Evolutionary conservation across 2,888 invertebrate genomes (phyloP).

Genomic region (Diplazon laetatorius): DNA sequence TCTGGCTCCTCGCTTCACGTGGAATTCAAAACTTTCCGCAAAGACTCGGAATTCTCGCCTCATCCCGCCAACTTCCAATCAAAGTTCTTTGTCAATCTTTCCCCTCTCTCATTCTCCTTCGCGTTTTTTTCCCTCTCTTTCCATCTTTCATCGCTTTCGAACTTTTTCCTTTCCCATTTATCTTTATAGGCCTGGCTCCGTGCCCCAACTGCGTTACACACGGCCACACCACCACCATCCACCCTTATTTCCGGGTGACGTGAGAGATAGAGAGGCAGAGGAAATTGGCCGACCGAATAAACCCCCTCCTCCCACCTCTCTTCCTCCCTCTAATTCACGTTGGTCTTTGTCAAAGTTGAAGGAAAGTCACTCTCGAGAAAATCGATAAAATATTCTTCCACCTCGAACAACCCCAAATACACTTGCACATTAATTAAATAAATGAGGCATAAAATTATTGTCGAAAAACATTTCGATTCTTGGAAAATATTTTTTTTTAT

Average conservation of each 20-base stretch:
- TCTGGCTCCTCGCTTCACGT: conserved; percentile 25
- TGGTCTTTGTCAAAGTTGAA: neutral
- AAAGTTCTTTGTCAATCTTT: conserved; percentile 61
- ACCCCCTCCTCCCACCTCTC: neutral
- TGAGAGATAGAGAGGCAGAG: neutral
- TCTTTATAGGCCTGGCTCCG: conserved; percentile 3
- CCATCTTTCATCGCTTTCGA: too few species aligned
- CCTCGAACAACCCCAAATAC: neutral
- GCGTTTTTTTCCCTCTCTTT: too few species aligned
- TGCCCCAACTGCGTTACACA: neutral
- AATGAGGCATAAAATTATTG: too few species aligned
- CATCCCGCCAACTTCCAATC: conserved; percentile 46
- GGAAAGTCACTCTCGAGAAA: neutral
- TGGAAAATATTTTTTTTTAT: too few species aligned
- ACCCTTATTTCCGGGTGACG: conserved; percentile 14
- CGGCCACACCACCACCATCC: neutral
- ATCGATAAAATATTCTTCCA: neutral
- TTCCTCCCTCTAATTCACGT: neutral
- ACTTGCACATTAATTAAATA: neutral
- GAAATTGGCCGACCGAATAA: conserved; percentile 11
- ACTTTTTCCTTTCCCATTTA: conserved; percentile 40
- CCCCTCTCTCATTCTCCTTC: too few species aligned
- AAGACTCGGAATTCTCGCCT: conserved; percentile 17
- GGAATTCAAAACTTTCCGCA: conserved; percentile 42
- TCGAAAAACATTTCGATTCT: too few species aligned